These are phyloP conservation scores for Centruroides vittatus DNA, from an alignment of 1,140 invertebrate species.

Conservation along the genomic window DNA sequence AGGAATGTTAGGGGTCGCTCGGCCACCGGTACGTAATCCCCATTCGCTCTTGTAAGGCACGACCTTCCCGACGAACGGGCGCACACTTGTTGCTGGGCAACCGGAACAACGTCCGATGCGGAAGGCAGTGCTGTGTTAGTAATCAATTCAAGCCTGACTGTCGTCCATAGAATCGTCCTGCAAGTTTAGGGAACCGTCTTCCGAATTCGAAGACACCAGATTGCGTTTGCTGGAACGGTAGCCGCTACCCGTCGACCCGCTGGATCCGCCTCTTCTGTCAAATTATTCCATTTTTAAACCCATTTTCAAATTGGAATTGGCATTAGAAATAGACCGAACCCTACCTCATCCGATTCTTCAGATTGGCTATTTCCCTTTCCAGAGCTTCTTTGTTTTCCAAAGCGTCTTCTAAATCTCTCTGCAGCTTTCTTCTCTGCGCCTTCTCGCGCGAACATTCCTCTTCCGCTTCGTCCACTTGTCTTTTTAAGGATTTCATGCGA, in stretches of 20 bases:
- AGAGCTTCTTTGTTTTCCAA: conserved; percentile 70
- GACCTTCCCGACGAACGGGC: too few species aligned
- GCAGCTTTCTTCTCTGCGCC: conserved; percentile 78
- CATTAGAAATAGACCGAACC: not conserved
- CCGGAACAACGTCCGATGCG: too few species aligned
- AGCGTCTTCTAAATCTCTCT: conserved; percentile 87
- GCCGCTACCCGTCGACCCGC: not conserved
- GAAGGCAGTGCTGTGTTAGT: too few species aligned
- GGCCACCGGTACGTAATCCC: too few species aligned
- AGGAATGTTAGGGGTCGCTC: too few species aligned
- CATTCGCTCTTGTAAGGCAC: too few species aligned
- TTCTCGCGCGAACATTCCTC: conserved; percentile 90
- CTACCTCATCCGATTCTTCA: conserved; percentile 78
- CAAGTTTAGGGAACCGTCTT: not conserved
- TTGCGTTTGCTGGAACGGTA: not conserved
- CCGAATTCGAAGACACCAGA: not conserved
- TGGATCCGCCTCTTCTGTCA: not conserved
- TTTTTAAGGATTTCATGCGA: conserved; percentile 77
- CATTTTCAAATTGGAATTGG: not conserved
- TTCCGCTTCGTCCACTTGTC: conserved; percentile 86
- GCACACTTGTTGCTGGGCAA: too few species aligned
- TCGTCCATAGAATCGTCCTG: not conserved
- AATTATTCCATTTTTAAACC: not conserved
- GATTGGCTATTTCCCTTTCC: conserved; percentile 61
- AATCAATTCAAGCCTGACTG: too few species aligned